Evolutionary conservation across 2,797 vertebrate species (phyloP).

Genomic region (Dendrocincla fuliginosa): DNA sequence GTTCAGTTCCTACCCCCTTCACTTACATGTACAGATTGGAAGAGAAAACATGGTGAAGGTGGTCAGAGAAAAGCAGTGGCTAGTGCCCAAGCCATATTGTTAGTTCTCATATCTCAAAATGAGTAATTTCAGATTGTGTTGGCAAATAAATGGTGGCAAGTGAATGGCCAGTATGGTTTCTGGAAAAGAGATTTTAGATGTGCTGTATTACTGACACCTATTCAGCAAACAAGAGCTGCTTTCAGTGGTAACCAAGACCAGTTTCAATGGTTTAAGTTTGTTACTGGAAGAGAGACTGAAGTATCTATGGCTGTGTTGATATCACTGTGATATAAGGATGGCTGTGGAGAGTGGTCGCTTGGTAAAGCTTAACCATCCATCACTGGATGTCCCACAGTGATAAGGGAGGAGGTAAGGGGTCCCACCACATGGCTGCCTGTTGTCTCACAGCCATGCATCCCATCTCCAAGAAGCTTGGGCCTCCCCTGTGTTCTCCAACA

Average conservation of each 20-base stretch:
- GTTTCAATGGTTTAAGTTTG: background rate
- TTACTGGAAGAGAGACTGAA: background rate
- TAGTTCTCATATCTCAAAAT: background rate
- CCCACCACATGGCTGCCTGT: rapidly evolving
- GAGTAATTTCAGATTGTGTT: background rate
- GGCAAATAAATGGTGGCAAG: background rate
- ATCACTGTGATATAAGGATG: background rate
- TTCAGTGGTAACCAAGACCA: background rate
- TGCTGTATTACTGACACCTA: background rate
- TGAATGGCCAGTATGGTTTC: background rate
- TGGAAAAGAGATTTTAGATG: background rate
- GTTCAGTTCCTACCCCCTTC: background rate
- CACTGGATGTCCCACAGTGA: background rate
- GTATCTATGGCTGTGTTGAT: background rate
- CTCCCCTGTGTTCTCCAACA: background rate
- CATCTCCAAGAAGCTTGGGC: rapidly evolving
- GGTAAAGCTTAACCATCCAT: background rate
- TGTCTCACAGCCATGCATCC: background rate
- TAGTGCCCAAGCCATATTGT: background rate
- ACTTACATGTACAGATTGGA: background rate
- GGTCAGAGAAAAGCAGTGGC: background rate
- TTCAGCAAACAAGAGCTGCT: background rate
- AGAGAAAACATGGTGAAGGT: background rate
- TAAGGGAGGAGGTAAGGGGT: background rate
- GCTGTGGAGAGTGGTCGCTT: background rate